Evolutionary conservation across 2,888 invertebrate species (phyloP), one percentile per base, ranked within the genome.

Genomic region (Phoronis australis): DNA sequence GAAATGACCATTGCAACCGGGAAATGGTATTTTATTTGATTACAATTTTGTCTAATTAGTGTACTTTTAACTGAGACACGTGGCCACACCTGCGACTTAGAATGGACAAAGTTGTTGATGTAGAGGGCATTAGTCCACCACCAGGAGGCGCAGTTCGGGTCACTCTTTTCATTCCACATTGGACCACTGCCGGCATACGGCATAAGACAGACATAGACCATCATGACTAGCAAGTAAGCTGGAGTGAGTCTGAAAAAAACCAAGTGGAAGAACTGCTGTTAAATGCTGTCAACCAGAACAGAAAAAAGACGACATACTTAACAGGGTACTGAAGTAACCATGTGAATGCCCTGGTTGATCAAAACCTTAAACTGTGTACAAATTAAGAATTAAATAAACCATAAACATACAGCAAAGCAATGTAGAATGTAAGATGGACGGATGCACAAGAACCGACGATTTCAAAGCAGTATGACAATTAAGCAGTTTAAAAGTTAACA

Each of bases 111-210:
- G 51, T 69, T 68, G 50, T 66, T 67, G 37, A 66, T 58, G 50
- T 68, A 66, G 9, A 67, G 54, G 1, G 67, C 53, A 37, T 65
- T 65, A 27, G 53, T 57, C 65, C 65, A 65, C 66, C 68, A 67
- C 15, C 56, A 55, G 2, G 59, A 50, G 35, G 50, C 26, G 49
- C 67, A 67, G 12, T 60, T 27, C 39, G 40, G 40, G 12, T 1
- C 15, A 22, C 31, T 43, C 4, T 47, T 23, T 35, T 60, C 49
- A 2, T 59, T 52, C 61, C 61, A 65, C 9, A 58, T 22, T 0
- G 70, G 69, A 2, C 68, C 69, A 18, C 50, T 48, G 5, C 47
- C 45, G 51, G 59, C 52, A 49, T 69, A 66, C 15, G 52, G 57
- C 15, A 60, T 52, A 21, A 62, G 48, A 1, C 62, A 55, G 4